Evolutionary conservation across 2,113 vertebrate genomes (phyloP), one percentile per base, ranked within the genome.

Genomic region (Myotis yumanensis): DNA sequence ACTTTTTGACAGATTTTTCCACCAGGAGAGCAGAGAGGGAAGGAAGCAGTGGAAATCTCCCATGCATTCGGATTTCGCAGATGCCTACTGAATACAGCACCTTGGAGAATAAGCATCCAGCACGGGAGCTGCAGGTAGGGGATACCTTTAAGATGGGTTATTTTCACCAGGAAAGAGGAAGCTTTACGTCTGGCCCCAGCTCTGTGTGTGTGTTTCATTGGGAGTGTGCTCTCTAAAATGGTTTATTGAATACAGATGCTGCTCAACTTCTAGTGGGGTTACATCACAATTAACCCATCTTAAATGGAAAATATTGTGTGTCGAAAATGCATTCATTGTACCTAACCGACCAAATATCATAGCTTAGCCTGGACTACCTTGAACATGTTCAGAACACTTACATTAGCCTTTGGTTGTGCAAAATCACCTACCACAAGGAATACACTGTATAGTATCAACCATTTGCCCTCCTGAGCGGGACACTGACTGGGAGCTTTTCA

Each of bases 1-100:
- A 97, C 91, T 96, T 92, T 95, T 73, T 91, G 82, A 86, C 6
- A 89, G 79, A 81, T 82, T 86, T 96, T 97, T 93, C 64, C 80
- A 94, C 73, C 72, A 86, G 80, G 81, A 14, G 4, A 86, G 73
- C 20, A 79, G 71, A 96, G 87, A 94, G 46, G 22, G 80, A 81
- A 93, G 54, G 83, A 69, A 96, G 4, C 57, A 82, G 46, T 76
- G 83, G 90, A 96, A 81, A 32, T 96, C 86, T 96, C 86, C 37
- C 20, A 69, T 68, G 64, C 52, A 71, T 91, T 96, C 91, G 62
- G n/a, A 80, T 81, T 94, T 89, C 40, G 40, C 75, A 91, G 90
- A 92, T 96, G 83, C 71, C 94, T 93, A 52, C 77, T 87, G 69
- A 43, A 43, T 23, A 72, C 12, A 46, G 3, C 86, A 93, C 66